These are phyloP conservation scores for Discoglossus pictus DNA, from an alignment of 2,797 vertebrate species.

Conservation along the genomic window DNA sequence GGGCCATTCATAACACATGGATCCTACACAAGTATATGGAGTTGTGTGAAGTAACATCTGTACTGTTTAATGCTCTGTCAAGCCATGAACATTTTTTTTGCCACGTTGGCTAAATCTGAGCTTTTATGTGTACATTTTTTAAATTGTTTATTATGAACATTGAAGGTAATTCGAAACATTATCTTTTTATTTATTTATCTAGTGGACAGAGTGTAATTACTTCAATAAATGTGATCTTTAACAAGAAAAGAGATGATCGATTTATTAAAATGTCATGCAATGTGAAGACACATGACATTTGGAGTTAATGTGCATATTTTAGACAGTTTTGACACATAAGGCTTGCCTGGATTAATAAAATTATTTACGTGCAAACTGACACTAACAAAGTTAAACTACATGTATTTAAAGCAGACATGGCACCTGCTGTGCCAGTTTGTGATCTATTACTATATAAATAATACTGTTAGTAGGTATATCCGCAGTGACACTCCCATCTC, in stretches of 20 bases:
- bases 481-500: too few relatives aligned
- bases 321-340: conserved; percentile 38
- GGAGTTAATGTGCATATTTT: conserved; percentile 26
- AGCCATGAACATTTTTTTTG: conserved; percentile 33
- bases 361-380: not conserved
- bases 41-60: conserved; percentile 39
- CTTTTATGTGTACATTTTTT: conserved; percentile 8
- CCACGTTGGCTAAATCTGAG: conserved; percentile 20
- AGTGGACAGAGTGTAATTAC: conserved; percentile 10
- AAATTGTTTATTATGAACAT: not conserved
- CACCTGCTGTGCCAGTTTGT: too few relatives aligned
- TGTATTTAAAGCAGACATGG: too few relatives aligned
- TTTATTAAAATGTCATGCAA: conserved; percentile 39
- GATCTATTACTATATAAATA: too few relatives aligned
- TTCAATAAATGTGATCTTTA: conserved; percentile 38
- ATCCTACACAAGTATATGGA: conserved; percentile 26
- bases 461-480: too few relatives aligned
- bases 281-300: conserved; percentile 40
- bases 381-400: conserved; percentile 7
- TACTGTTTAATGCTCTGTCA: conserved; percentile 46
- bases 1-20: conserved; percentile 31
- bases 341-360: conserved; percentile 21
- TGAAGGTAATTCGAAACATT: not conserved
- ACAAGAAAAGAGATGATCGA: conserved; percentile 28
- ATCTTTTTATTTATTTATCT: conserved; percentile 15